Evolutionary conservation across 2,888 invertebrate species (phyloP).

Genomic region (Cephus sareptanus): DNA sequence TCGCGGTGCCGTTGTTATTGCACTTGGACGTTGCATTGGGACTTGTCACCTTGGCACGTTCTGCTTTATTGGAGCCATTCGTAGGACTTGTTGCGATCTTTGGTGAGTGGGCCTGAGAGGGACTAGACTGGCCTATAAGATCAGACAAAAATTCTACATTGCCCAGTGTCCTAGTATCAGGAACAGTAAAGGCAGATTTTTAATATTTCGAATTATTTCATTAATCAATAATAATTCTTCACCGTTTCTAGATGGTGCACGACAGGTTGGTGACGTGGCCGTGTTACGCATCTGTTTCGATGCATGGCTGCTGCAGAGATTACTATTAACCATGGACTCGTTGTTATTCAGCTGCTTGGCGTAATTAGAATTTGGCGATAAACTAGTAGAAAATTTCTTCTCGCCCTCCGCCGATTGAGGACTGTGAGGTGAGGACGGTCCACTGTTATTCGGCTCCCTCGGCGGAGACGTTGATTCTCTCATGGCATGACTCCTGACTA

Average conservation of each 20-base stretch:
- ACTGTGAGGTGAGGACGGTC: constrained; percentile 47
- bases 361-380: constrained; percentile 17
- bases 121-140: constrained; percentile 56
- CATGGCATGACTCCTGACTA: constrained; percentile 91
- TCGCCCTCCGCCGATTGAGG: constrained; percentile 44
- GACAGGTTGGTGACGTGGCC: constrained; percentile 60
- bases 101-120: constrained; percentile 53
- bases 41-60: constrained; percentile 36
- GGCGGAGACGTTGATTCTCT: constrained; percentile 80
- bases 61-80: constrained; percentile 47
- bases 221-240: background rate
- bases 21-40: constrained; percentile 41
- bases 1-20: constrained; percentile 51
- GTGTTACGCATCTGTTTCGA: constrained; percentile 58
- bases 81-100: constrained; percentile 51
- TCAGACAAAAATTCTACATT: background rate
- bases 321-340: constrained; percentile 60
- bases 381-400: constrained; percentile 36
- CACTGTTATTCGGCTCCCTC: constrained; percentile 64
- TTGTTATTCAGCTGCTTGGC: constrained; percentile 54
- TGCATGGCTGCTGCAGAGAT: constrained; percentile 52
- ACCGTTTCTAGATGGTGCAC: constrained; percentile 57
- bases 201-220: background rate
- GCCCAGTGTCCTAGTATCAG: background rate
- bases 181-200: background rate